phyloP scores from a whole-genome alignment of 2,113 vertebrate species.

The Chrysemys picta region DNA sequence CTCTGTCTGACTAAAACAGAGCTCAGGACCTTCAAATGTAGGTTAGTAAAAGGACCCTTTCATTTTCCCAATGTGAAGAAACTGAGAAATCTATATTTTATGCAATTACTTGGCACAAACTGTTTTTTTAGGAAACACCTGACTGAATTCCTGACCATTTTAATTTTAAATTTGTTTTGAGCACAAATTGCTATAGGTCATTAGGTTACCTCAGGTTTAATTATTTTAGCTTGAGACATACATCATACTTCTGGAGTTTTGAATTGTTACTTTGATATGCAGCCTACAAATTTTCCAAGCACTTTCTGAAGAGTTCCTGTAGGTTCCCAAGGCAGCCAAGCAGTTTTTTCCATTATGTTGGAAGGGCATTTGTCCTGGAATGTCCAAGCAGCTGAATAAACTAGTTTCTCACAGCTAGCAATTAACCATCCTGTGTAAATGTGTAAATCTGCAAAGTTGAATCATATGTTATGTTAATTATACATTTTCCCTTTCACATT shows the following conservation, averaged over 20 bases:
- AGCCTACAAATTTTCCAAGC: background rate
- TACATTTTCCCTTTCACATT: background rate
- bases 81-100: background rate
- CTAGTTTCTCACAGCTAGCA: constrained; percentile 1
- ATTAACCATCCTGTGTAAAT: background rate
- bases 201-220: background rate
- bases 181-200: background rate
- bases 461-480: background rate
- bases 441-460: background rate
- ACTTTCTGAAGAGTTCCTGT: constrained; percentile 16
- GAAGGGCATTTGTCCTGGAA: background rate
- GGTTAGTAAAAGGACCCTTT: background rate
- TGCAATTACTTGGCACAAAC: background rate
- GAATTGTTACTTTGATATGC: background rate
- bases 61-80: background rate
- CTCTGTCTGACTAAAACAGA: background rate
- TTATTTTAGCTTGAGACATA: background rate
- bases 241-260: background rate
- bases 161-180: background rate
- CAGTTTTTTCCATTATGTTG: background rate
- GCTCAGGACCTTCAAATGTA: background rate
- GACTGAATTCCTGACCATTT: background rate
- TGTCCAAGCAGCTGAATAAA: constrained; percentile 48
- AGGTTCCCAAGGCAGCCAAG: background rate
- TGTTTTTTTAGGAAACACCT: background rate